Conservation (phyloP, 2,113 vertebrate genomes). For the Ailuropoda melanoleuca region DNA sequence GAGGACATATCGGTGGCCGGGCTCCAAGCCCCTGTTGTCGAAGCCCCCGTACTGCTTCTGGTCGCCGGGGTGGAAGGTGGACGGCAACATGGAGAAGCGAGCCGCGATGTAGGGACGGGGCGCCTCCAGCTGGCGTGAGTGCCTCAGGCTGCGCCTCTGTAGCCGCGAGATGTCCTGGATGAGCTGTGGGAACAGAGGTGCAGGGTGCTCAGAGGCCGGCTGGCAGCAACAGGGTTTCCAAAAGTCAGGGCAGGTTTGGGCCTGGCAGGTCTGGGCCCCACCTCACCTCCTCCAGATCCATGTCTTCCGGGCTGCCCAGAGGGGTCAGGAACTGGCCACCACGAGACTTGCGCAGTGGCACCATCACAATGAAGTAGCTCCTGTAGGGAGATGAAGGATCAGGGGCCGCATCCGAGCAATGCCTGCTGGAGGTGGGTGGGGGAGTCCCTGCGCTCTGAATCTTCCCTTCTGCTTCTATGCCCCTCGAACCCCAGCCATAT, state of each 20-base stretch:
- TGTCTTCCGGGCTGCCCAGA: slow-evolving; percentile 93
- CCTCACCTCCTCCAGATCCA: slow-evolving; percentile 96
- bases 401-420: neutral
- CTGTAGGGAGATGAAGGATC: slow-evolving; percentile 75
- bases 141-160: slow-evolving; percentile 92
- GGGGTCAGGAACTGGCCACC: slow-evolving; percentile 89
- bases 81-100: slow-evolving; percentile 91
- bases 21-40: slow-evolving; percentile 93
- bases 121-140: slow-evolving; percentile 91
- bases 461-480: neutral
- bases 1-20: slow-evolving; percentile 93
- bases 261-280: rapidly evolving
- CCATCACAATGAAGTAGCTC: slow-evolving; percentile 94
- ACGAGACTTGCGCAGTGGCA: slow-evolving; percentile 90
- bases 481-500: rapidly evolving
- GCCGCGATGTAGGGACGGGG: slow-evolving; percentile 94
- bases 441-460: neutral
- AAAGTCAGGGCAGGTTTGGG: rapidly evolving
- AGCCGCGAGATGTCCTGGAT: slow-evolving; percentile 89
- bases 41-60: slow-evolving; percentile 93
- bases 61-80: slow-evolving; percentile 92
- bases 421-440: neutral
- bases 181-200: slow-evolving; percentile 81
- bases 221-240: rapidly evolving
- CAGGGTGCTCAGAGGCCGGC: neutral